phyloP scores from a whole-genome alignment of 64 coral and sea anemone genomes.

The Platygyra sinensis region DNA sequence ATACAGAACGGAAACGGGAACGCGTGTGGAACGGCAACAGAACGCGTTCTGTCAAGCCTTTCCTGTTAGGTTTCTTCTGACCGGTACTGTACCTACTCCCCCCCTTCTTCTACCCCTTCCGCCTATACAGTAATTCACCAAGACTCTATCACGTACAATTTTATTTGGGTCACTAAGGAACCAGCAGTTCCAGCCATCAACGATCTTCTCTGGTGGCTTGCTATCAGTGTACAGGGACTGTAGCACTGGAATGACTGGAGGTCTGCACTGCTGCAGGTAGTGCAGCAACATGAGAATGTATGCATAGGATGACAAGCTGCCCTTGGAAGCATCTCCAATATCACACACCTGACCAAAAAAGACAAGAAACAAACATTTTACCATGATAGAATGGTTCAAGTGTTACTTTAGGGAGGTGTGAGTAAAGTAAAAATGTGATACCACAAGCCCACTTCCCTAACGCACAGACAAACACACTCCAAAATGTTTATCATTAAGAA shows the following conservation, averaged over 20 bases:
- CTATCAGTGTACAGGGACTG: slow-evolving; percentile 70
- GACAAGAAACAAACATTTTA: neutral
- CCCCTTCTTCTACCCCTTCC: too few species aligned
- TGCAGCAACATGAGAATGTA: slow-evolving; percentile 96
- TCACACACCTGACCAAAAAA: slow-evolving; percentile 78
- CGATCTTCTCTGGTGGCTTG: slow-evolving; percentile 61
- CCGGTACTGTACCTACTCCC: neutral
- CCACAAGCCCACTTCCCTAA: too few species aligned
- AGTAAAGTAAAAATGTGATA: too few species aligned
- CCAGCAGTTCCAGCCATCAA: slow-evolving; percentile 98
- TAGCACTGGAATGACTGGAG: slow-evolving; percentile 84
- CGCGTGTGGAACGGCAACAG: too few species aligned
- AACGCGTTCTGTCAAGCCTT: too few species aligned
- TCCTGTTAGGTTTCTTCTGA: too few species aligned
- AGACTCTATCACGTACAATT: slow-evolving; percentile 54
- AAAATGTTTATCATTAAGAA: too few species aligned
- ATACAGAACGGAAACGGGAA: too few species aligned
- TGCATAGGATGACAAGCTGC: slow-evolving; percentile 92
- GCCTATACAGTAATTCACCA: neutral
- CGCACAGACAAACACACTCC: too few species aligned
- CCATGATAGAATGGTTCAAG: neutral
- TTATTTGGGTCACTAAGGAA: slow-evolving; percentile 73
- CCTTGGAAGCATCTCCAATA: slow-evolving; percentile 97
- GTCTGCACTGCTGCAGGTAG: slow-evolving; percentile 79
- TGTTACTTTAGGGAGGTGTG: too few species aligned